These are phyloP conservation scores for Oryzias woworae DNA, from an alignment of 2,113 vertebrate genomes.

Conservation along the genomic window DNA sequence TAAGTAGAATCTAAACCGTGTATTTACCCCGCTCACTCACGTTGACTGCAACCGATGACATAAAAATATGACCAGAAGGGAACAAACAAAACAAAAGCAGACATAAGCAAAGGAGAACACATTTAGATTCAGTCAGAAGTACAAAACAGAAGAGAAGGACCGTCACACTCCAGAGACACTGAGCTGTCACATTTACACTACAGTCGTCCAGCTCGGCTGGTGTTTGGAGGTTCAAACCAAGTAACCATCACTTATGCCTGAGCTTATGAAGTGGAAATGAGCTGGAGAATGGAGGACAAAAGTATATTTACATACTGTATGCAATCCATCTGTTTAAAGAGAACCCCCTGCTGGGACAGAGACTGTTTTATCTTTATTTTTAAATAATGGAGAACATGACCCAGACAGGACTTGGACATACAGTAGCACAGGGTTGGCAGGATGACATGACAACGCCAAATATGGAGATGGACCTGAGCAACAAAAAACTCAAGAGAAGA, in stretches of 20 bases:
- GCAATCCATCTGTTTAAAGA: slow-evolving; percentile 47
- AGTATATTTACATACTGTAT: slow-evolving; percentile 62
- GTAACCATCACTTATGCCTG: slow-evolving; percentile 81
- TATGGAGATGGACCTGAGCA: slow-evolving; percentile 43
- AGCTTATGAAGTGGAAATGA: slow-evolving; percentile 67
- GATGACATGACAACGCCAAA: slow-evolving; percentile 38
- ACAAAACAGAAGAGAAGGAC: slow-evolving; percentile 60
- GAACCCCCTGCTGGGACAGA: slow-evolving; percentile 14
- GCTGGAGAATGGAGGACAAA: slow-evolving; percentile 55
- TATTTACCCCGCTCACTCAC: slow-evolving; percentile 98
- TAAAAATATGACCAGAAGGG: slow-evolving; percentile 78
- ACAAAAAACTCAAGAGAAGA: slow-evolving; percentile 37
- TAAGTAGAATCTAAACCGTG: slow-evolving; percentile 81
- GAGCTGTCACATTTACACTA: slow-evolving; percentile 62
- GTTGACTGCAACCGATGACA: slow-evolving; percentile 92
- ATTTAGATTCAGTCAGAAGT: slow-evolving; percentile 78
- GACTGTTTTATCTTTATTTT: slow-evolving; percentile 5
- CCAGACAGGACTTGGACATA: slow-evolving; percentile 67
- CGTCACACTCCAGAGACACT: slow-evolving; percentile 54
- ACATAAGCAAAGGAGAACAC: slow-evolving; percentile 89
- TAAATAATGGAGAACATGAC: slow-evolving; percentile 25
- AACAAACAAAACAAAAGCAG: slow-evolving; percentile 78
- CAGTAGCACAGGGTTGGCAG: slow-evolving; percentile 63
- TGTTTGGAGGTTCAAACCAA: slow-evolving; percentile 40
- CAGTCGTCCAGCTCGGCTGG: slow-evolving; percentile 43